These are phyloP conservation scores for Adelognathus sp. DNA, from an alignment of 2,888 invertebrate genomes.

Conservation along the genomic window DNA sequence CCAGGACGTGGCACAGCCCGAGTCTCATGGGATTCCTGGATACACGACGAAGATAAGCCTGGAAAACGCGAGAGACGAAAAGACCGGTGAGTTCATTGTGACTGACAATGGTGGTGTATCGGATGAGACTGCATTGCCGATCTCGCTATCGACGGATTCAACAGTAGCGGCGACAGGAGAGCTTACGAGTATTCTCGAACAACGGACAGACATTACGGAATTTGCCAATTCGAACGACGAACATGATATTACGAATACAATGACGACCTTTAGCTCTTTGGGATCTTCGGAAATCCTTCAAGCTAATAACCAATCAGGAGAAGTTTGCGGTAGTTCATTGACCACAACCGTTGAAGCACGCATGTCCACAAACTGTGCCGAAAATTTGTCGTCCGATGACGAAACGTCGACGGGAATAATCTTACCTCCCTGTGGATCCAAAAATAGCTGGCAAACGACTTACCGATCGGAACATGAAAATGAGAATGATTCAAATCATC, in stretches of 20 bases:
- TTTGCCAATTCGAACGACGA: not conserved
- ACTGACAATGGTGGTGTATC: not conserved
- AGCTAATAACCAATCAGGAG: not conserved
- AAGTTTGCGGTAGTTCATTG: not conserved
- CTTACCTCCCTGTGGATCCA: slow-evolving; percentile 32
- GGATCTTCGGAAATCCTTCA: not conserved
- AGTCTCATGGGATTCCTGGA: slow-evolving; percentile 18
- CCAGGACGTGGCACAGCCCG: slow-evolving; percentile 41
- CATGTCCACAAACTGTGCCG: not conserved
- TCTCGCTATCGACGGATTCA: not conserved
- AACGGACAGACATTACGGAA: not conserved
- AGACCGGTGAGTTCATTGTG: not conserved
- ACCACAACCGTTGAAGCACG: not conserved
- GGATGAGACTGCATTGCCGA: not conserved
- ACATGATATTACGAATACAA: not conserved
- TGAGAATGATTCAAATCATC: not conserved
- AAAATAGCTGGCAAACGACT: not conserved
- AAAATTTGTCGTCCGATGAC: not conserved
- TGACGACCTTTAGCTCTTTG: not conserved
- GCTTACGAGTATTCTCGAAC: not conserved
- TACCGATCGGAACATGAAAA: not conserved
- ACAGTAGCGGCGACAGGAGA: not conserved
- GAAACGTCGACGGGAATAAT: slow-evolving; percentile 41
- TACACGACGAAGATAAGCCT: slow-evolving; percentile 46
- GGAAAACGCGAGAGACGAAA: not conserved